Evolutionary conservation across 1,140 invertebrate species (phyloP), one percentile per base, ranked within the genome.

Genomic region (Nautilus pompilius): DNA sequence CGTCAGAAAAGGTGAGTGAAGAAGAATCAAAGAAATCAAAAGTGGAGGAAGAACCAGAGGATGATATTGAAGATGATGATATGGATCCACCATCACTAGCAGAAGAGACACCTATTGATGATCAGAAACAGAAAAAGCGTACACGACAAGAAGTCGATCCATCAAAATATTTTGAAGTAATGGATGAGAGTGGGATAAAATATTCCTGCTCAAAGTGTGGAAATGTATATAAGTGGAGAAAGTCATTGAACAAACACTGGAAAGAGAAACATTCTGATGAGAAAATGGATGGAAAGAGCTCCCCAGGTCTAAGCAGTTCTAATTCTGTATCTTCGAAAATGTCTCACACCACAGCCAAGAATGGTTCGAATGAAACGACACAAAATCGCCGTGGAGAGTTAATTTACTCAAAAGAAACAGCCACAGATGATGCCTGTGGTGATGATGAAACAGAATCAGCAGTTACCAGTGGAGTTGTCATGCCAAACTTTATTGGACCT

Each of bases 241-340:
- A 83, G 57, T 80, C 78, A n/a, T 65, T 83, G 1, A 83, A 82
- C 64, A 83, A 83, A 67, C 81, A 83, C 63, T 83, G 81, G 81
- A 83, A 83, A 69, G 81, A 83, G 58, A 83, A 83, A 58, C 81
- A 83, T 67, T 73, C 68, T 61, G 71, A 69, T 17, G 76, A 80
- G 48, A 65, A 71, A 4, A 67, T 72, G 6, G 78, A 77, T 58
- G 55, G 67, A 4, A 68, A 65, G 22, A 68, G n/a, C n/a, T n/a
- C n/a, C n/a, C n/a, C n/a, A n/a, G n/a, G n/a, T n/a, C n/a, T n/a
- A n/a, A n/a, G n/a, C n/a, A n/a, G n/a, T n/a, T n/a, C n/a, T n/a
- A n/a, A n/a, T n/a, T n/a, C 15, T 4, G 20, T 20, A 20, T 24
- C n/a, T 53, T 24, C 8, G 26, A 53, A 53, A 53, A 3, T 20